A percentile compares a stretch with the other conserved stretches of the same genome.
These are phyloP conservation scores for Thalassaphorura encarpata DNA, from an alignment of 1,140 invertebrate genomes.

Conservation along the genomic window DNA sequence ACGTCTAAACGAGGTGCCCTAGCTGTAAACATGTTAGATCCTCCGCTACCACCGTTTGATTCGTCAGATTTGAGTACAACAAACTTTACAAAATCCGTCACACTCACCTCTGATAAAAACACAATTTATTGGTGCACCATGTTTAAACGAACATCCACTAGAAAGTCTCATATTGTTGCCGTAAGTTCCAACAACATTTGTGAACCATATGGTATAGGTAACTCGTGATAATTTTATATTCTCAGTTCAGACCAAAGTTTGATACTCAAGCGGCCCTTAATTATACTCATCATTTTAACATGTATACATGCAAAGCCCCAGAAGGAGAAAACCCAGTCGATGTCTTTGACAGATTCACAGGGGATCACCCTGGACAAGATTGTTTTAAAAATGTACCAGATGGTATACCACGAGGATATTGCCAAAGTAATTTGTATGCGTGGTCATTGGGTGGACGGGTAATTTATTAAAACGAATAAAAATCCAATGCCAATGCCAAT, in stretches of 20 bases:
- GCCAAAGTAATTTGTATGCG: not conserved
- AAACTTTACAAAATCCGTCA: not conserved
- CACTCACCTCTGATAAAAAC: not conserved
- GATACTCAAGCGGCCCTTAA: not conserved
- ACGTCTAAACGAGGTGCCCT: not conserved
- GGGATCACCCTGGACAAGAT: too few relatives aligned
- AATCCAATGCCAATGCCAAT: too few relatives aligned
- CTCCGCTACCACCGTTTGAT: not conserved
- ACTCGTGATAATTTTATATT: too few relatives aligned
- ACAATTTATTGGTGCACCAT: conserved; percentile 1
- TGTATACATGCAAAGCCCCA: not conserved
- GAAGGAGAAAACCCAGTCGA: not conserved
- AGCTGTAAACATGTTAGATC: not conserved
- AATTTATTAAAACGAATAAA: too few relatives aligned
- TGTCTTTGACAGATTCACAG: too few relatives aligned
- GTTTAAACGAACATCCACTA: not conserved
- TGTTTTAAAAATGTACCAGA: not conserved
- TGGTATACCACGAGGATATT: not conserved
- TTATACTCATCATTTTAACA: not conserved
- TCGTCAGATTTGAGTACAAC: not conserved
- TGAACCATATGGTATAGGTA: not conserved
- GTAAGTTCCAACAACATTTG: not conserved
- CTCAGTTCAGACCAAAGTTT: not conserved
- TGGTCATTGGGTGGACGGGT: not conserved
- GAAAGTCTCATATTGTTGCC: not conserved